Percentiles rank a stretch among this genome's conserved stretches.
Conservation (phyloP, 2,888 invertebrate genomes). For the Helleia helle region DNA sequence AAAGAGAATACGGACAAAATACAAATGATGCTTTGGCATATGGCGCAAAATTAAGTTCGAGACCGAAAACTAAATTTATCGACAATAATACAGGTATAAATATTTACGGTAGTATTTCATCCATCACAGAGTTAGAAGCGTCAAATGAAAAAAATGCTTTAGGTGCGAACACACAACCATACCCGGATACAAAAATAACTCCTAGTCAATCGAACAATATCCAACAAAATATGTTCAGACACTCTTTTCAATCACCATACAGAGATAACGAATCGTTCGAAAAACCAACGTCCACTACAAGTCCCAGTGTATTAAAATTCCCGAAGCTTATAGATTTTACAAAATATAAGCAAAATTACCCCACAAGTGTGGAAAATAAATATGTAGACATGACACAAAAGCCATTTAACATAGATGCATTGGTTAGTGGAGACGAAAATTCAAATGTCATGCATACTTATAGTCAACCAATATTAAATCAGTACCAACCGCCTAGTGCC, state of each 20-base stretch:
- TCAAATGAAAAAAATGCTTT: slow-evolving; percentile 15
- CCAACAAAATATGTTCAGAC: slow-evolving; percentile 30
- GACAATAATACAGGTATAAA: slow-evolving; percentile 38
- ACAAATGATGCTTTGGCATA: slow-evolving; percentile 42
- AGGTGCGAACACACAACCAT: slow-evolving; percentile 26
- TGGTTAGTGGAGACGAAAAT: slow-evolving; percentile 10
- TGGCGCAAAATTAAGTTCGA: slow-evolving; percentile 50
- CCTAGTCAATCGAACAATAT: slow-evolving; percentile 31
- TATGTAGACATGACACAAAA: slow-evolving; percentile 30
- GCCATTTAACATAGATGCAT: slow-evolving; percentile 20
- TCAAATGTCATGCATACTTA: background rate
- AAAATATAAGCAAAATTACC: slow-evolving; percentile 42
- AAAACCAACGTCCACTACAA: slow-evolving; percentile 26
- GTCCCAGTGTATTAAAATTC: slow-evolving; percentile 33
- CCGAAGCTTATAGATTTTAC: slow-evolving; percentile 58
- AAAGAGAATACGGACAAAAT: slow-evolving; percentile 27
- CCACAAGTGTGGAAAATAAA: slow-evolving; percentile 40
- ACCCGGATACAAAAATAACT: slow-evolving; percentile 32
- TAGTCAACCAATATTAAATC: background rate
- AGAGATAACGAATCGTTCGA: slow-evolving; percentile 13
- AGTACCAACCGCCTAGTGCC: slow-evolving; percentile 3
- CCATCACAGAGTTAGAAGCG: slow-evolving; percentile 18
- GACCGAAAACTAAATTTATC: slow-evolving; percentile 32
- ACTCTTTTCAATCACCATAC: background rate
- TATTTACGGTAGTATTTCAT: slow-evolving; percentile 30